Percentiles rank a stretch among this genome's conserved stretches.
Evolutionary conservation across 2,888 invertebrate species (phyloP).

Genomic region (Lamellibrachia columna): DNA sequence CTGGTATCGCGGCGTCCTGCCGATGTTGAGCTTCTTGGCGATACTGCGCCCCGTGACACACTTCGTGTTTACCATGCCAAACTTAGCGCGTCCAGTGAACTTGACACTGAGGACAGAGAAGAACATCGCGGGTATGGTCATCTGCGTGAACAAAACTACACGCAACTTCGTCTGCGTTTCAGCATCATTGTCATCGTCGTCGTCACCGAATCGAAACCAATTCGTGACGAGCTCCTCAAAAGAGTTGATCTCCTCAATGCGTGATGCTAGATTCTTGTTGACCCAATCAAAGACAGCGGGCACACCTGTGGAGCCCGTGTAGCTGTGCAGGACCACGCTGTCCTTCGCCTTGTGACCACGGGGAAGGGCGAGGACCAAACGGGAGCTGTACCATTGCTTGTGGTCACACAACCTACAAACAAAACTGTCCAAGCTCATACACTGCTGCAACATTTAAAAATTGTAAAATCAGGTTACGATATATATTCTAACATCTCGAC

Average conservation of each 20-base stretch:
- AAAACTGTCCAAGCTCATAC: constrained; percentile 18
- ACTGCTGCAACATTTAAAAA: no score
- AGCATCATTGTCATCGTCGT: constrained; percentile 30
- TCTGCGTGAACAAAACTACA: constrained; percentile 66
- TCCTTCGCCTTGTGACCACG: constrained; percentile 67
- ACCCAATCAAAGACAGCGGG: constrained; percentile 67
- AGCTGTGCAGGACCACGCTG: constrained; percentile 65
- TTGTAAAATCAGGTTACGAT: no score
- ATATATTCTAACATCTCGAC: no score
- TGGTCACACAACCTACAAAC: constrained; percentile 66
- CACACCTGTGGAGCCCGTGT: constrained; percentile 55
- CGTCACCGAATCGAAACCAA: constrained; percentile 57
- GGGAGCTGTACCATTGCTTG: constrained; percentile 67
- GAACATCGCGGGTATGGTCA: constrained; percentile 67
- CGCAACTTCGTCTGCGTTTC: constrained; percentile 51
- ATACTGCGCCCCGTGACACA: neutral
- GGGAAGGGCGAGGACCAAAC: constrained; percentile 68
- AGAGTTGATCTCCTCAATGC: constrained; percentile 61
- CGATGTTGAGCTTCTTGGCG: constrained; percentile 27
- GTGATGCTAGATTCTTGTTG: constrained; percentile 65
- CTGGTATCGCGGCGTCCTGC: constrained; percentile 60
- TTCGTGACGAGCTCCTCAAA: constrained; percentile 57
- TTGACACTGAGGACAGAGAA: constrained; percentile 69
- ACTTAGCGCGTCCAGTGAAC: constrained; percentile 69
- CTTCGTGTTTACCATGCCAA: constrained; percentile 60